These are phyloP conservation scores for Leucoma salicis DNA, from an alignment of 2,888 invertebrate species.

Conservation along the genomic window DNA sequence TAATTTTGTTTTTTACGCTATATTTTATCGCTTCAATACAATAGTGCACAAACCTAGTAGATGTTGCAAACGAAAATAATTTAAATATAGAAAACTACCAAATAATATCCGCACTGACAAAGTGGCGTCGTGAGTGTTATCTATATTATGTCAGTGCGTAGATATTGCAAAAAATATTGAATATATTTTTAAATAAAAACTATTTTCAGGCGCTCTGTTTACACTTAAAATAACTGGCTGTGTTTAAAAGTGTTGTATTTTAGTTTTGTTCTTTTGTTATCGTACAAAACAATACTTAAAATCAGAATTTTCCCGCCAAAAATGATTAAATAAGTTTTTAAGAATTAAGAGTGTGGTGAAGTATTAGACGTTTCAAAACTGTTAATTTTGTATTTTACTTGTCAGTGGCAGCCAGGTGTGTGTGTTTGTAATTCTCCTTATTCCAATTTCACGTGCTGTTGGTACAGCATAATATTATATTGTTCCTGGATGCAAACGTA, in stretches of 20 bases:
- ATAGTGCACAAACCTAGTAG: constrained; percentile 46
- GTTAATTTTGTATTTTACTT: not conserved
- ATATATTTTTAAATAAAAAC: not conserved
- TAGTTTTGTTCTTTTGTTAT: too few relatives aligned
- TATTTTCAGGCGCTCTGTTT: not conserved
- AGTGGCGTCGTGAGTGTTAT: constrained; percentile 62
- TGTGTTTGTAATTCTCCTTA: not conserved
- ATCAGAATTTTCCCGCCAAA: too few relatives aligned
- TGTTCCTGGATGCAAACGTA: too few relatives aligned
- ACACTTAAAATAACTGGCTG: not conserved
- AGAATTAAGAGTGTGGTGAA: not conserved
- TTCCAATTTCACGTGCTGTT: too few relatives aligned
- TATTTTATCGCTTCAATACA: constrained; percentile 17
- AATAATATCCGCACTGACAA: constrained; percentile 69
- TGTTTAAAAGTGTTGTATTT: not conserved
- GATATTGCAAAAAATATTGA: constrained; percentile 27
- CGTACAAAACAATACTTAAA: too few relatives aligned
- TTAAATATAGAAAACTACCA: constrained; percentile 55
- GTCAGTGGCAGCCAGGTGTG: not conserved
- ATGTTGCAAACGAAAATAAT: constrained; percentile 42
- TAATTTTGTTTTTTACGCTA: not conserved
- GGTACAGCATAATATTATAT: too few relatives aligned
- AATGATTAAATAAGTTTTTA: not conserved
- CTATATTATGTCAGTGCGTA: constrained; percentile 47
- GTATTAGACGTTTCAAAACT: not conserved